Conservation (phyloP, 1,140 invertebrate species). For the Patella vulgata region DNA sequence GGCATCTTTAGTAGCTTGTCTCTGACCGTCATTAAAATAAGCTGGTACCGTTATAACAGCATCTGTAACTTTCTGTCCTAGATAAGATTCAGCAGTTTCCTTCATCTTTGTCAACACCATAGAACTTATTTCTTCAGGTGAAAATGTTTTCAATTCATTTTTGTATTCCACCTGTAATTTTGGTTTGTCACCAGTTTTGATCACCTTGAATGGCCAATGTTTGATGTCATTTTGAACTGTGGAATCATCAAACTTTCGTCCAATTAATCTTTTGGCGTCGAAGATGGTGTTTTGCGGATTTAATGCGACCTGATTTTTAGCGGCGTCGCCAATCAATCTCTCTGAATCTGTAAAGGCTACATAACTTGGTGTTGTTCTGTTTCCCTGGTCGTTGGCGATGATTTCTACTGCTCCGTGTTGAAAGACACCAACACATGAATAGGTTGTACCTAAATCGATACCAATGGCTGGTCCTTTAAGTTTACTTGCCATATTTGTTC, state of each 20-base stretch:
- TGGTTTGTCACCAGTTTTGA: constrained; percentile 67
- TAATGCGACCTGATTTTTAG: constrained; percentile 31
- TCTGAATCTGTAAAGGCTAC: constrained; percentile 36
- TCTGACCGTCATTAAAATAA: constrained; percentile 75
- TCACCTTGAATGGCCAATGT: constrained; percentile 83
- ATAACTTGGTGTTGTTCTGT: constrained; percentile 72
- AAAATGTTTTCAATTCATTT: constrained; percentile 88
- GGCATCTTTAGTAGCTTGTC: constrained; percentile 71
- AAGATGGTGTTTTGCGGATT: constrained; percentile 31
- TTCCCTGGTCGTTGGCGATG: constrained; percentile 91
- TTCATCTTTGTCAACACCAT: constrained; percentile 89
- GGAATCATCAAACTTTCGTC: constrained; percentile 23
- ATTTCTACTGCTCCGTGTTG: constrained; percentile 86
- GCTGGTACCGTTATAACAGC: constrained; percentile 63
- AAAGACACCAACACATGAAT: constrained; percentile 69
- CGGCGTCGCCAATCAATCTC: constrained; percentile 28
- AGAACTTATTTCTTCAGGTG: constrained; percentile 85
- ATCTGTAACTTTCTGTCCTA: constrained; percentile 74
- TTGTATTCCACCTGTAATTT: constrained; percentile 85
- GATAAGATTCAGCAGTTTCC: constrained; percentile 92
- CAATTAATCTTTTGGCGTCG: constrained; percentile 32
- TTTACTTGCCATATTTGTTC: too few species aligned
- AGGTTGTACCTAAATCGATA: constrained; percentile 71
- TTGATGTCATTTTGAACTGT: constrained; percentile 79
- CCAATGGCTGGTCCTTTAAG: constrained; percentile 59